Percentiles rank a stretch among this genome's conserved stretches.
phyloP scores from a whole-genome alignment of 2,113 vertebrate genomes.

The Malurus cyaneus region DNA sequence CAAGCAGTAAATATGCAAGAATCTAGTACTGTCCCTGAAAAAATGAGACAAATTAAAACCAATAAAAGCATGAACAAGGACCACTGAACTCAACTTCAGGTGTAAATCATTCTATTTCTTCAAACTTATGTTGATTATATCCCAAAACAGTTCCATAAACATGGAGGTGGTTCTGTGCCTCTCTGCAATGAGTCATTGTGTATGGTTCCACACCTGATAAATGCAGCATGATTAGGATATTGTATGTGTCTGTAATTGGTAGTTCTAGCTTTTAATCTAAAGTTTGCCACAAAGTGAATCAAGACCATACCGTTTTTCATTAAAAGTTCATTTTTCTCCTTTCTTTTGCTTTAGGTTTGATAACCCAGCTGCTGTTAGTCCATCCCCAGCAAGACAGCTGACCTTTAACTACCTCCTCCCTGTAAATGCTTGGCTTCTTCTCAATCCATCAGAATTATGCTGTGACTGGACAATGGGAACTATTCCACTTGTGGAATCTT shows the following conservation, averaged over 20 bases:
- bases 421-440: slow-evolving; percentile 94
- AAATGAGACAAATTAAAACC: background rate
- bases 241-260: background rate
- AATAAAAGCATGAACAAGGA: background rate
- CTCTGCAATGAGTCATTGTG: background rate
- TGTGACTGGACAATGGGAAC: slow-evolving; percentile 99
- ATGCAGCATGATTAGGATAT: background rate
- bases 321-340: background rate
- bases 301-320: background rate
- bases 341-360: slow-evolving; percentile 83
- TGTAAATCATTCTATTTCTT: background rate
- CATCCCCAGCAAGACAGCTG: slow-evolving; percentile 87
- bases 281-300: background rate
- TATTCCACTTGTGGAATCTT: slow-evolving; percentile 92
- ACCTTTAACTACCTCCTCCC: slow-evolving; percentile 98
- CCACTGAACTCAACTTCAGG: background rate
- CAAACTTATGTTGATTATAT: background rate
- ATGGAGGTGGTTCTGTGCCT: background rate
- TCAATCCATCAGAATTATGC: slow-evolving; percentile 95
- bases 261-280: background rate
- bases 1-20: background rate
- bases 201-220: background rate
- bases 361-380: slow-evolving; percentile 96
- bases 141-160: background rate
- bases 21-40: background rate